Evolutionary conservation across 2,797 vertebrate species (phyloP).

Genomic region (Pangasius macronema): DNA sequence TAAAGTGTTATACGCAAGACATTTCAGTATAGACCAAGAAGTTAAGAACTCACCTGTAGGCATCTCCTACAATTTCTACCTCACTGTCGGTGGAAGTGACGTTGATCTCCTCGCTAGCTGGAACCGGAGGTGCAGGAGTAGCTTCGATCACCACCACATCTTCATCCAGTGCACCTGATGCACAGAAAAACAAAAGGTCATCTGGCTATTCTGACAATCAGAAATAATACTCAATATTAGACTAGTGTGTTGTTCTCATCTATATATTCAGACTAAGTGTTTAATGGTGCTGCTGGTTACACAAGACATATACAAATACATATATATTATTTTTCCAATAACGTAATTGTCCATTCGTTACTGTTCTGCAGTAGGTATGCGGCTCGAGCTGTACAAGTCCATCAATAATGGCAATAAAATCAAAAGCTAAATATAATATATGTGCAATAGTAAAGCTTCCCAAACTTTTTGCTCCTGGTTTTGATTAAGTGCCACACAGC

Average conservation of each 20-base stretch:
- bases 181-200: background rate
- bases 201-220: background rate
- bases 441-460: no score
- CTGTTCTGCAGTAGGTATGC: background rate
- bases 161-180: slow-evolving; percentile 90
- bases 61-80: slow-evolving; percentile 98
- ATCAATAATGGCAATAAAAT: background rate
- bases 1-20: background rate
- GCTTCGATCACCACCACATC: slow-evolving; percentile 98
- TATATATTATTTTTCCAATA: background rate
- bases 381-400: background rate
- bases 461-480: background rate
- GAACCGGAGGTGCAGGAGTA: slow-evolving; percentile 88
- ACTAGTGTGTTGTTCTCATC: background rate
- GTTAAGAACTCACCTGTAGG: slow-evolving; percentile 82
- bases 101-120: slow-evolving; percentile 98
- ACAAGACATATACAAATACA: background rate
- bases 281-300: background rate
- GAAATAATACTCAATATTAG: background rate
- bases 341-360: background rate
- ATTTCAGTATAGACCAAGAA: background rate
- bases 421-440: background rate
- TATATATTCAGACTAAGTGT: background rate
- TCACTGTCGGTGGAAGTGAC: slow-evolving; percentile 99
- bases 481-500: background rate